Evolutionary conservation across 2,797 vertebrate genomes (phyloP).

Genomic region (Epinephelus malabaricus): DNA sequence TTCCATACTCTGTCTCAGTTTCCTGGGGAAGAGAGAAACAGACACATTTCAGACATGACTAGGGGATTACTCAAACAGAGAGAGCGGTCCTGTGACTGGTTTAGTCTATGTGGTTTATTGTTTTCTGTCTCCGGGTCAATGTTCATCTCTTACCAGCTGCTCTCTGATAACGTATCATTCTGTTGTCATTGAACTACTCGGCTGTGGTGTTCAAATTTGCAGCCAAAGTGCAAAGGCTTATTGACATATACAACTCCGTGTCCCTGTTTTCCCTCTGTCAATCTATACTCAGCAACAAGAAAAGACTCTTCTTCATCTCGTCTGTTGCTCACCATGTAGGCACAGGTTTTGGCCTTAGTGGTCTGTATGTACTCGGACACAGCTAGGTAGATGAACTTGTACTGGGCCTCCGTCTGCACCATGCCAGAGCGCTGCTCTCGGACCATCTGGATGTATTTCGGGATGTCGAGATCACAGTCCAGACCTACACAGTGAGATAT

Average conservation of each 20-base stretch:
- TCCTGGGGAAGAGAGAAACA: slow-evolving; percentile 72
- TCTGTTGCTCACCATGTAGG: slow-evolving; percentile 87
- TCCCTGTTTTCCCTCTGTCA: background rate
- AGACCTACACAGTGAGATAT: slow-evolving; percentile 82
- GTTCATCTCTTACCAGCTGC: slow-evolving; percentile 52
- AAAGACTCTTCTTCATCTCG: background rate
- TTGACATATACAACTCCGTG: slow-evolving; percentile 7
- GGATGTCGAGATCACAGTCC: slow-evolving; percentile 96
- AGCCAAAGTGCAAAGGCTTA: slow-evolving; percentile 40
- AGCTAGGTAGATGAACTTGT: slow-evolving; percentile 98
- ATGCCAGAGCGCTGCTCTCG: slow-evolving; percentile 96
- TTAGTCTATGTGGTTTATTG: slow-evolving; percentile 10
- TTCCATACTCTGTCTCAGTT: slow-evolving; percentile 93
- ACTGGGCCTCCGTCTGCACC: slow-evolving; percentile 99
- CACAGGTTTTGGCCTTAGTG: slow-evolving; percentile 87
- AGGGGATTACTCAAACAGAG: slow-evolving; percentile 28
- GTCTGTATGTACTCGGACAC: slow-evolving; percentile 95
- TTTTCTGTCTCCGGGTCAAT: slow-evolving; percentile 61
- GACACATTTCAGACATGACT: slow-evolving; percentile 20
- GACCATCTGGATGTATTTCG: slow-evolving; percentile 98
- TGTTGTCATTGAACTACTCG: background rate
- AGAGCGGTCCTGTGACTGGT: slow-evolving; percentile 5
- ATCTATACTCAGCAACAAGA: background rate
- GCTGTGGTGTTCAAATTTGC: slow-evolving; percentile 13
- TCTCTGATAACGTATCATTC: slow-evolving; percentile 58